phyloP scores from a whole-genome alignment of 2,797 vertebrate species.

The Acestrorhynchus altus region DNA sequence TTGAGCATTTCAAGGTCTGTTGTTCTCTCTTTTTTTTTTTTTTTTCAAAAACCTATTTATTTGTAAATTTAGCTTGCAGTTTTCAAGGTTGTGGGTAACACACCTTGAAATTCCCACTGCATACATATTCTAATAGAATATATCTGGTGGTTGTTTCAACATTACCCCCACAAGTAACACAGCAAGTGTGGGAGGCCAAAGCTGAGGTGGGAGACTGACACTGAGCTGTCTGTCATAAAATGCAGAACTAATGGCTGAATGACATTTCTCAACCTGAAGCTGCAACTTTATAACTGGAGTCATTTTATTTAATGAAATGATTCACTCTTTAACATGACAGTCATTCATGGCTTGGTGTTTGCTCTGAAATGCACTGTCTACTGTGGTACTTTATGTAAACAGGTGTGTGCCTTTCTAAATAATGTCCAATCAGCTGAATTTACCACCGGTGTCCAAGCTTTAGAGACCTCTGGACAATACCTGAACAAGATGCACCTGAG shows the following conservation, averaged over 20 bases:
- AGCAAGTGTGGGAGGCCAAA: conserved; percentile 10
- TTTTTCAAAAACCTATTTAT: conserved; percentile 53
- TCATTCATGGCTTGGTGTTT: too few relatives aligned
- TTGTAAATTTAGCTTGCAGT: conserved; percentile 56
- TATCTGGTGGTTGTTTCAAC: conserved; percentile 34
- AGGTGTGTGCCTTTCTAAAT: too few relatives aligned
- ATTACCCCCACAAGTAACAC: conserved; percentile 35
- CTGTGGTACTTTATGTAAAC: too few relatives aligned
- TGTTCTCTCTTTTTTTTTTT: conserved; percentile 21
- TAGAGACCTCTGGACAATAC: too few relatives aligned
- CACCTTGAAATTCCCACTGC: conserved; percentile 50
- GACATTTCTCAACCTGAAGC: too few relatives aligned
- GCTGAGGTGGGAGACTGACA: conserved; percentile 13
- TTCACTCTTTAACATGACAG: too few relatives aligned
- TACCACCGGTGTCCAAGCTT: too few relatives aligned
- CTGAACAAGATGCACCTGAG: too few relatives aligned
- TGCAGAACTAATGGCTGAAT: background rate
- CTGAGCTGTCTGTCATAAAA: conserved; percentile 4
- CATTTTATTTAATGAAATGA: too few relatives aligned
- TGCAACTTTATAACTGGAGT: too few relatives aligned
- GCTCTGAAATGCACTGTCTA: too few relatives aligned
- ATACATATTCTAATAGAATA: conserved; percentile 40
- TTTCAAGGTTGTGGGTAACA: conserved; percentile 52
- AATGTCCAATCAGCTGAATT: too few relatives aligned
- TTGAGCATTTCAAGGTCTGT: conserved; percentile 53